A percentile compares a stretch with the other conserved stretches of the same genome.
These are phyloP conservation scores for Nothocercus nigrocapillus DNA, from an alignment of 2,113 vertebrate species.

Conservation along the genomic window DNA sequence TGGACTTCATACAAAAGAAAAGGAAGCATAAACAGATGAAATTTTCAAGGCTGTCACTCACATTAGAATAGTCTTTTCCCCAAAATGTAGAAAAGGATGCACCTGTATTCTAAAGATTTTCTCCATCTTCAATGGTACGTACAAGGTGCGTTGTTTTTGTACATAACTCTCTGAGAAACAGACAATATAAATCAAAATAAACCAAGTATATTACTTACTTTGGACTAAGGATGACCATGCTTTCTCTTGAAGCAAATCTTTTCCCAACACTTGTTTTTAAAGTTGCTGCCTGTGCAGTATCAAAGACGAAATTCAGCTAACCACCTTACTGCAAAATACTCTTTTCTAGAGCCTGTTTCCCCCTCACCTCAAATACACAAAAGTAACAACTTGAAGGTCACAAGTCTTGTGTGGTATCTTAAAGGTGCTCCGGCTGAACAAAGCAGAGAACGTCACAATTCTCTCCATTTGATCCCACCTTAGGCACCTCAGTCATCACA, in stretches of 20 bases:
- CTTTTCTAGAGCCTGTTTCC: background rate
- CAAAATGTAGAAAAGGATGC: background rate
- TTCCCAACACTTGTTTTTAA: background rate
- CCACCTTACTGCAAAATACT: background rate
- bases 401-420: background rate
- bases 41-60: background rate
- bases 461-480: background rate
- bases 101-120: background rate
- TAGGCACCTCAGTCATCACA: background rate
- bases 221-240: background rate
- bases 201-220: background rate
- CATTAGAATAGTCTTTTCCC: background rate
- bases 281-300: background rate
- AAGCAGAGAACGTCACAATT: background rate
- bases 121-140: background rate
- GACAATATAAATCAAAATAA: background rate
- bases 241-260: background rate
- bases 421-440: background rate
- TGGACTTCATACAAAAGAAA: background rate
- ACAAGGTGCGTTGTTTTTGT: background rate
- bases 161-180: background rate
- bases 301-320: background rate
- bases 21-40: accelerated
- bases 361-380: background rate
- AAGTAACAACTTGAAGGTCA: background rate